phyloP scores from a whole-genome alignment of 2,797 vertebrate genomes.

The Pangasius krempfi region DNA sequence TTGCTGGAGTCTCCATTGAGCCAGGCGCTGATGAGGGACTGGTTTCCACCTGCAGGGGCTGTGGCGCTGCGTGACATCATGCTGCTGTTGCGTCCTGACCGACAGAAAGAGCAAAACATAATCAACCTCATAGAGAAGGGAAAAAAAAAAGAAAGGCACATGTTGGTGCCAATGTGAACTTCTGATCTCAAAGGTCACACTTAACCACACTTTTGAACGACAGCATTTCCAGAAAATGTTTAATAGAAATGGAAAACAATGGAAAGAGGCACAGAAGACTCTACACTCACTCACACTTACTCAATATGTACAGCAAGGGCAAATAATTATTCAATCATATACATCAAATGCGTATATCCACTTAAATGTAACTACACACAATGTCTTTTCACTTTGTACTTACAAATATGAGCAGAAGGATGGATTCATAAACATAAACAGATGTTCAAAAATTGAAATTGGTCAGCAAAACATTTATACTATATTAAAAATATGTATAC shows the following conservation, averaged over 20 bases:
- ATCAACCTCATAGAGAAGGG: not conserved
- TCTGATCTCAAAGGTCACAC: not conserved
- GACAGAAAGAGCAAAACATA: not conserved
- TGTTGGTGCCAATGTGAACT: not conserved
- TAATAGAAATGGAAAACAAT: not conserved
- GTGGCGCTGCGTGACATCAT: constrained; percentile 80
- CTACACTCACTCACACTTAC: not conserved
- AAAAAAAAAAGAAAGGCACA: not conserved
- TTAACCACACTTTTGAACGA: not conserved
- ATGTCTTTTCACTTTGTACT: not conserved
- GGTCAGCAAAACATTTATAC: too few species aligned
- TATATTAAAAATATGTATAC: too few species aligned
- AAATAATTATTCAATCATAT: not conserved
- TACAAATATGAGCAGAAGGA: not conserved
- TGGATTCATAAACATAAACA: not conserved
- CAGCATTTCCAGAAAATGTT: not conserved
- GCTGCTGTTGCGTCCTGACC: constrained; percentile 83
- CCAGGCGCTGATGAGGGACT: constrained; percentile 87
- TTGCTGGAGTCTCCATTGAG: constrained; percentile 88
- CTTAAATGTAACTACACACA: not conserved
- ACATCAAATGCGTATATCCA: not conserved
- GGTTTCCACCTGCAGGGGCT: constrained; percentile 77
- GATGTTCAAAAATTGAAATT: not conserved
- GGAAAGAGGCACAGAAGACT: not conserved
- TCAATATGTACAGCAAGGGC: not conserved